Evolutionary conservation across 2,113 vertebrate species (phyloP), one percentile per base, ranked within the genome.

Genomic region (Macheiramphus alcinus): DNA sequence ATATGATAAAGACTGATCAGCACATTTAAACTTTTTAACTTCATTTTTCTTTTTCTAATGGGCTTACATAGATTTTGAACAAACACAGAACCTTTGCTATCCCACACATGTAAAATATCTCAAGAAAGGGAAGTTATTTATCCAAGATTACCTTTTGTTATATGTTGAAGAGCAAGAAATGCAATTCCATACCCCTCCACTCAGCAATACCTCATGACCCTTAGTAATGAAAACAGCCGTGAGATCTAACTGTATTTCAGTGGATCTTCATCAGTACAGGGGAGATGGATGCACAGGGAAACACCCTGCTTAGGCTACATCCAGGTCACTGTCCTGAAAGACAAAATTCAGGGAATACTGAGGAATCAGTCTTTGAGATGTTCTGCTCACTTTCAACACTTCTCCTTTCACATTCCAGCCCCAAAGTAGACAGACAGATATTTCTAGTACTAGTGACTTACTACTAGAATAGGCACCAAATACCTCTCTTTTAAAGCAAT

Each of bases 261-360:
- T 4, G 16, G 52, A 34, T 71, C 63, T 43, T 72, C 76, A 56
- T 36, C 29, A 52, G 32, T 4, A 58, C 34, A 10, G 4, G 10
- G 10, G 53, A 87, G 38, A 66, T 6, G 34, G 31, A 40, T 59
- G 40, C 0, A 0, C 40, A 67, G n/a, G 40, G 47, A 43, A 59
- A 71, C 1, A 6, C 2, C 21, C 16, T 0, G 0, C 26, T 53
- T 32, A 27, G 21, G 36, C 34, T 55, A 62, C 11, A 15, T 40
- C 26, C 2, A 4, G 31, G 32, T 71, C 47, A n/a, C 10, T 0
- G 0, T 42, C 45, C 74, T 73, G 67, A 80, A 88, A 82, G 48
- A 58, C 4, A 47, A 75, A 79, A 25, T 52, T 52, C 34, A 88
- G 72, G 29, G 42, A 90, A 80, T 42, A 59, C 42, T 22, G 55